Evolutionary conservation across 2,888 invertebrate species (phyloP), one percentile per base, ranked within the genome.

Genomic region (Cephus spinipes): DNA sequence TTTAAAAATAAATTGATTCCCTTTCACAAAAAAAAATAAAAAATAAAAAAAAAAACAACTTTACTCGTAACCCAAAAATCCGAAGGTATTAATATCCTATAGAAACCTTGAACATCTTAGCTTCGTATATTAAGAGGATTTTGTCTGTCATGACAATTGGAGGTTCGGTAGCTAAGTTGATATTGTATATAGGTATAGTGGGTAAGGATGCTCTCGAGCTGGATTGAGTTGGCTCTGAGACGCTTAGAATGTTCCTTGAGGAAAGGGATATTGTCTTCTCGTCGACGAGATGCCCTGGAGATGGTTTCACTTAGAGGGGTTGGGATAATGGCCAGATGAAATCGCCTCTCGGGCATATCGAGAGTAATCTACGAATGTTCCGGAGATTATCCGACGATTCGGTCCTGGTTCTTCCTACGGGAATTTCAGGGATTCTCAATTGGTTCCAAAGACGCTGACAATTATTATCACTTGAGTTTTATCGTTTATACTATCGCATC

Each of bases 271-370:
- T 55, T 55, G 55, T 55, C 55, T 55, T 55, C 55, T 55, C 55
- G 55, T 55, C 55, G 55, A 23, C 55, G 55, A 55, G 55, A 55
- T 55, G 55, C 55, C 55, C 55, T 23, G 55, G 9, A 55, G 55
- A 55, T 55, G 55, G 55, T 55, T 55, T 55, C 55, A 55, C 55
- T 55, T 33, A 31, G 71, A 71, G 71, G 31, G 71, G 71, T 15
- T 32, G 71, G 31, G 33, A 71, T 71, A 71, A 71, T 71, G 71
- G 71, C 31, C 71, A 71, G 71, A 71, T 71, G 71, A 33, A 71
- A 71, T 71, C 71, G 31, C 71, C 71, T 71, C 71, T 33, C 71
- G 71, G 71, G 71, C 71, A 71, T 71, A 32, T 71, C 71, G 71
- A 71, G 32, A 31, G 71, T 71, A 71, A 71, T 71, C 33, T 71